Percentiles rank a stretch among this genome's conserved stretches.
These are phyloP conservation scores for Hemicordylus capensis DNA, from an alignment of 2,113 vertebrate genomes.

Conservation along the genomic window DNA sequence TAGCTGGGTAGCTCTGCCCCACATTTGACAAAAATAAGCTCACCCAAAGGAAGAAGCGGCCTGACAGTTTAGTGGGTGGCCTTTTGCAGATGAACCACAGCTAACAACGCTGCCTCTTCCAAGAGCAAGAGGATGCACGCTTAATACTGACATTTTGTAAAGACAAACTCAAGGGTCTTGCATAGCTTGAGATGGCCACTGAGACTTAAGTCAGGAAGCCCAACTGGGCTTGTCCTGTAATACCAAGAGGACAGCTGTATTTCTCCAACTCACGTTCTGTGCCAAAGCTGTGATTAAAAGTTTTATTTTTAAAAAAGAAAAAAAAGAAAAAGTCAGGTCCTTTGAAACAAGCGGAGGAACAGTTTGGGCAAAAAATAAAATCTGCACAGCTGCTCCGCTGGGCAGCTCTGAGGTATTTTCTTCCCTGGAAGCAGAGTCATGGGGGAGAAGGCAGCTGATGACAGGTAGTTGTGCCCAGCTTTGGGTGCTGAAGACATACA, in stretches of 20 bases:
- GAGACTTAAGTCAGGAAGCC: constrained; percentile 52
- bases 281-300: neutral
- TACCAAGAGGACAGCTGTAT: neutral
- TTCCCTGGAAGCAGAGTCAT: constrained; percentile 5
- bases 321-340: neutral
- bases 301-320: neutral
- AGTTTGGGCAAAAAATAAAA: neutral
- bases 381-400: constrained; percentile 19
- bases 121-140: neutral
- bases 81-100: neutral
- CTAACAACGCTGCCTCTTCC: neutral
- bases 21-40: neutral
- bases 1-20: neutral
- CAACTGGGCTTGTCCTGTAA: constrained; percentile 18
- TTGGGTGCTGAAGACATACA: constrained; percentile 2
- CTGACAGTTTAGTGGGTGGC: neutral
- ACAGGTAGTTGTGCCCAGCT: constrained; percentile 42
- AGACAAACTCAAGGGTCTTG: constrained; percentile 25
- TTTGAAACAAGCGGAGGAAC: neutral
- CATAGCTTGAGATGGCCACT: constrained; percentile 57
- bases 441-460: neutral
- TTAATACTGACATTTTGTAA: constrained; percentile 67
- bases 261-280: neutral
- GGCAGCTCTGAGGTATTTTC: constrained; percentile 20
- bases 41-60: neutral